Conservation (phyloP, 2,113 vertebrate species). For the Irena cyanogastra region DNA sequence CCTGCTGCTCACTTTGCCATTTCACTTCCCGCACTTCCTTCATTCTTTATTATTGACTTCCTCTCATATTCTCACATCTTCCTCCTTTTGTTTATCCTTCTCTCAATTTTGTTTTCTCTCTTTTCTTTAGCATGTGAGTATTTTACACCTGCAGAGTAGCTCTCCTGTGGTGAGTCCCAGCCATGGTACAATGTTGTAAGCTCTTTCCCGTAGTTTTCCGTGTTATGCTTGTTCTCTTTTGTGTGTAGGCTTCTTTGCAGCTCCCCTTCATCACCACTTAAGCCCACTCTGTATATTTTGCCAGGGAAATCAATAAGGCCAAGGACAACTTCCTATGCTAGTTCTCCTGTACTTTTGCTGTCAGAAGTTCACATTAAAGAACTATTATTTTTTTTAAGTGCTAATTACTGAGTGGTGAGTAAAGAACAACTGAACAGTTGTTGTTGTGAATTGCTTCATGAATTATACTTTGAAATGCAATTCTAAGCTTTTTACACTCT, state of each 20-base stretch:
- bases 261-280: background rate
- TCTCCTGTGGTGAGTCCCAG: background rate
- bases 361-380: background rate
- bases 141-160: background rate
- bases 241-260: background rate
- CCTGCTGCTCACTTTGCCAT: background rate
- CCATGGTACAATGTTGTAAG: background rate
- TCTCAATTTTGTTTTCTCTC: background rate
- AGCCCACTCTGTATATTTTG: background rate
- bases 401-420: background rate
- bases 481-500: background rate
- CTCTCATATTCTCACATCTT: background rate
- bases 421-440: background rate
- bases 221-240: background rate
- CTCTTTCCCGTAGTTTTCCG: background rate
- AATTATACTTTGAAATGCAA: background rate
- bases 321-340: background rate
- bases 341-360: background rate
- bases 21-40: background rate
- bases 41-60: background rate
- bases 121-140: background rate
- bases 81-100: background rate
- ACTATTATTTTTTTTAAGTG: rapidly evolving
- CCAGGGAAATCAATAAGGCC: background rate
- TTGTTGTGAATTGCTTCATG: background rate